Evolutionary conservation across 2,888 invertebrate genomes (phyloP).

Genomic region (Sipha maydis): DNA sequence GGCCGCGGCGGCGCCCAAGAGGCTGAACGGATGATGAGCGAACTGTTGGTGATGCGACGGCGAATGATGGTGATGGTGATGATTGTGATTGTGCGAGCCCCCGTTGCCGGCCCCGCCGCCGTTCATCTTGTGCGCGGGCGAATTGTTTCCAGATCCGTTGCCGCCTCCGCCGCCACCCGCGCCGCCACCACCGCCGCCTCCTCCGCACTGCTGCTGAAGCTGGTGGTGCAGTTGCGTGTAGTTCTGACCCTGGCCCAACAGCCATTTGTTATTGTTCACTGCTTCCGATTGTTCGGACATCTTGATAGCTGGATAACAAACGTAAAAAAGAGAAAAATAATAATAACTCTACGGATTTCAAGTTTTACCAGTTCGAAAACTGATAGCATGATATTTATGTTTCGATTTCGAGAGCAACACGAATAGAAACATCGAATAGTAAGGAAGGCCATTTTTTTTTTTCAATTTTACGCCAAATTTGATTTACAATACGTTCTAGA

Average conservation of each 20-base stretch:
- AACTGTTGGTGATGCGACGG: slow-evolving; percentile 61
- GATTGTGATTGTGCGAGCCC: slow-evolving; percentile 50
- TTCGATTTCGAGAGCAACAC: too few relatives aligned
- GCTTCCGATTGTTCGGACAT: slow-evolving; percentile 57
- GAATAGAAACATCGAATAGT: too few relatives aligned
- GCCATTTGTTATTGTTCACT: slow-evolving; percentile 60
- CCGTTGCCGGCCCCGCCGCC: slow-evolving; percentile 30
- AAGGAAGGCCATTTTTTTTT: too few relatives aligned
- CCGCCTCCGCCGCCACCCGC: slow-evolving; percentile 63
- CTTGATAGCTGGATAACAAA: slow-evolving; percentile 34
- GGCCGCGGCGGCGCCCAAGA: slow-evolving; percentile 63
- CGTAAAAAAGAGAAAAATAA: neutral
- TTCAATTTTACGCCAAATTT: too few relatives aligned
- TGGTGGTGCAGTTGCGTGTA: slow-evolving; percentile 56
- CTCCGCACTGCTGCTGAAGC: slow-evolving; percentile 63
- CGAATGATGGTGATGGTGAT: slow-evolving; percentile 59
- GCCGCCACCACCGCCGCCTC: slow-evolving; percentile 62
- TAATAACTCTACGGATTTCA: neutral
- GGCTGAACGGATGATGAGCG: slow-evolving; percentile 64
- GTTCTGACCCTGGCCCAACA: slow-evolving; percentile 55
- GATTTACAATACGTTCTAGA: too few relatives aligned
- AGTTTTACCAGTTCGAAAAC: too few relatives aligned
- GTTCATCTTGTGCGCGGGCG: slow-evolving; percentile 60
- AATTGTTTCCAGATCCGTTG: slow-evolving; percentile 63
- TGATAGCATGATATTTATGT: too few relatives aligned